phyloP scores from a whole-genome alignment of 2,888 invertebrate species.

The Salpingus planirostris region DNA sequence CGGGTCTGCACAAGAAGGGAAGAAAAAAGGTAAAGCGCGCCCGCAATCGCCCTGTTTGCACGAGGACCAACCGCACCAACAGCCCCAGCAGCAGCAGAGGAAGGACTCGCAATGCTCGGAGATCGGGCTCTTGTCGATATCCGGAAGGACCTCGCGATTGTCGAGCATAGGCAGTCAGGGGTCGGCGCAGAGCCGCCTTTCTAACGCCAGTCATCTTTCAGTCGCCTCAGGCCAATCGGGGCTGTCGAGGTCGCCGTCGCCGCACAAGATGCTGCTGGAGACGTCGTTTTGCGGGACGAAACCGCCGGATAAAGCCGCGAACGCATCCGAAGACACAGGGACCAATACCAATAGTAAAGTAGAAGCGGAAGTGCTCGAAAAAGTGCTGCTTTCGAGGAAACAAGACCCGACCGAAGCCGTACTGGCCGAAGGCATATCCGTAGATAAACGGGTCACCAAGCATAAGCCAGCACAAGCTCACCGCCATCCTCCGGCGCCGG shows the following conservation, averaged over 20 bases:
- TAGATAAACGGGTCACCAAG: no score
- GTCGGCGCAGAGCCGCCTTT: slow-evolving; percentile 38
- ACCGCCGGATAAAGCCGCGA: slow-evolving; percentile 44
- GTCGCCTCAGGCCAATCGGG: slow-evolving; percentile 48
- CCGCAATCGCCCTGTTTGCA: slow-evolving; percentile 32
- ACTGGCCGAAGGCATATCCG: slow-evolving; percentile 53
- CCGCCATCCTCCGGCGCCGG: slow-evolving; percentile 4
- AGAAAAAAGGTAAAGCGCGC: slow-evolving; percentile 29
- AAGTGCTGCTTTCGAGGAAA: slow-evolving; percentile 50
- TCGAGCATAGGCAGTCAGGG: slow-evolving; percentile 78
- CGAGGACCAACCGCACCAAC: slow-evolving; percentile 26
- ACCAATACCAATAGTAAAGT: no score
- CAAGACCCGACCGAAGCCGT: slow-evolving; percentile 57
- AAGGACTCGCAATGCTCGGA: slow-evolving; percentile 56
- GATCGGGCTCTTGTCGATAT: slow-evolving; percentile 63
- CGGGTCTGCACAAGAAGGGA: slow-evolving; percentile 19
- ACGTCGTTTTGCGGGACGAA: slow-evolving; percentile 86
- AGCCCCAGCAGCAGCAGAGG: slow-evolving; percentile 40
- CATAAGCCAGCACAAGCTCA: no score
- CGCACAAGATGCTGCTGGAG: slow-evolving; percentile 84
- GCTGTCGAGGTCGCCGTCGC: slow-evolving; percentile 69
- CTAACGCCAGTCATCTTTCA: slow-evolving; percentile 49
- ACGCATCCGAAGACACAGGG: slow-evolving; percentile 21
- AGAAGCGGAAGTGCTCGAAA: slow-evolving; percentile 46
- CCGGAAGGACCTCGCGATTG: slow-evolving; percentile 72